Percentiles rank a stretch among this genome's conserved stretches.
Conservation (phyloP, 2,797 vertebrate species). For the Philypnodon macrostomus region DNA sequence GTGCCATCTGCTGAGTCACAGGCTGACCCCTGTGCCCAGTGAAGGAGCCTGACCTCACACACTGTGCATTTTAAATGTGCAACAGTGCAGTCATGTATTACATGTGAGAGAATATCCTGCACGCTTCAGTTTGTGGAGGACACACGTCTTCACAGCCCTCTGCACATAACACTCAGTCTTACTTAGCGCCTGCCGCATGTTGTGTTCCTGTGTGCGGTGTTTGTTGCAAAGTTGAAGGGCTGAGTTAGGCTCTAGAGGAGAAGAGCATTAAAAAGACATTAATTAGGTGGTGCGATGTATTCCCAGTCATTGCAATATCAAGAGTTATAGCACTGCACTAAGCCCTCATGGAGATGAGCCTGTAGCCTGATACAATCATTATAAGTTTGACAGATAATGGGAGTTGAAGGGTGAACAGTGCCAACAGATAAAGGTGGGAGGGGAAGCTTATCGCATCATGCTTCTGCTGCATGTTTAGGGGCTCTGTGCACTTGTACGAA, state of each 20-base stretch:
- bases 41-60: slow-evolving; percentile 39
- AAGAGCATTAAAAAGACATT: slow-evolving; percentile 79
- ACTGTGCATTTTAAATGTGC: neutral
- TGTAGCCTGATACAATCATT: slow-evolving; percentile 71
- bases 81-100: slow-evolving; percentile 26
- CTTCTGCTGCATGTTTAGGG: slow-evolving; percentile 11
- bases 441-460: slow-evolving; percentile 37
- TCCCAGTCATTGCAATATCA: slow-evolving; percentile 69
- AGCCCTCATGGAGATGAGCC: slow-evolving; percentile 66
- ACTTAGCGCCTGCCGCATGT: slow-evolving; percentile 61
- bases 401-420: slow-evolving; percentile 65
- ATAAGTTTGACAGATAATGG: slow-evolving; percentile 71
- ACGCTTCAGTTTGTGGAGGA: slow-evolving; percentile 17
- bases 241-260: slow-evolving; percentile 71
- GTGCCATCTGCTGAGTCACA: slow-evolving; percentile 71
- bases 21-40: slow-evolving; percentile 43
- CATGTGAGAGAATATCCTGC: slow-evolving; percentile 8
- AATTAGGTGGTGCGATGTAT: slow-evolving; percentile 70
- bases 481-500: neutral
- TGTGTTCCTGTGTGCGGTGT: slow-evolving; percentile 57
- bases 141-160: slow-evolving; percentile 30
- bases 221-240: slow-evolving; percentile 68
- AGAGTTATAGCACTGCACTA: slow-evolving; percentile 65
- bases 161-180: slow-evolving; percentile 60
- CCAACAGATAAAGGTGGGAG: slow-evolving; percentile 54